Evolutionary conservation across 2,888 invertebrate species (phyloP).

Genomic region (Pristionchus exspectatus): DNA sequence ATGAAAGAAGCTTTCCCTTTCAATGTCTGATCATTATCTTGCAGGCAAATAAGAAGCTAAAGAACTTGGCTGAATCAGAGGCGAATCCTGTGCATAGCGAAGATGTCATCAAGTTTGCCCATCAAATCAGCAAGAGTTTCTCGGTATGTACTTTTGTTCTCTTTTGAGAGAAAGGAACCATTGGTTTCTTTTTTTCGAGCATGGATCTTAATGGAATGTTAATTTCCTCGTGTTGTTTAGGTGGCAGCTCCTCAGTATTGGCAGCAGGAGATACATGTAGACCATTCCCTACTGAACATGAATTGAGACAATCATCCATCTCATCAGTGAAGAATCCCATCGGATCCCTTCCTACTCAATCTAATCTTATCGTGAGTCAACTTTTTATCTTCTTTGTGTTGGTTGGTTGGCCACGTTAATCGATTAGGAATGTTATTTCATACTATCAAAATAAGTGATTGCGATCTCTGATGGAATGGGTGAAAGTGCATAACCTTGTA

Average conservation of each 20-base stretch:
- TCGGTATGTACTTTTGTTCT: conserved; percentile 64
- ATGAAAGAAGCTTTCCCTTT: neutral
- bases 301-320: conserved; percentile 64
- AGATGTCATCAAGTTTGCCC: conserved; percentile 71
- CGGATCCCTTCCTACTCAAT: neutral
- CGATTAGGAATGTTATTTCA: neutral
- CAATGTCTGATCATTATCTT: neutral
- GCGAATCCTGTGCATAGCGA: conserved; percentile 71
- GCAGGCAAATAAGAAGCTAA: conserved; percentile 71
- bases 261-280: conserved; percentile 72
- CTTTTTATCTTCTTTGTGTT: neutral
- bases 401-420: neutral
- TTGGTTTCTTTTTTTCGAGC: neutral
- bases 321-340: neutral
- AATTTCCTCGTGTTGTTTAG: neutral
- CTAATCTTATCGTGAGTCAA: neutral
- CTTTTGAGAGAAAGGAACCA: neutral
- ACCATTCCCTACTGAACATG: conserved; percentile 77
- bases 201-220: neutral
- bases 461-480: neutral
- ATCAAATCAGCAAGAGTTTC: conserved; percentile 72
- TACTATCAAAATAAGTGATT: neutral
- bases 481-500: conserved; percentile 22
- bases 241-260: conserved; percentile 65
- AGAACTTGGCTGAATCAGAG: conserved; percentile 66